Percentiles rank a stretch among this genome's conserved stretches.
phyloP scores from a whole-genome alignment of 1,140 invertebrate species.

The Drosophila asahinai region DNA sequence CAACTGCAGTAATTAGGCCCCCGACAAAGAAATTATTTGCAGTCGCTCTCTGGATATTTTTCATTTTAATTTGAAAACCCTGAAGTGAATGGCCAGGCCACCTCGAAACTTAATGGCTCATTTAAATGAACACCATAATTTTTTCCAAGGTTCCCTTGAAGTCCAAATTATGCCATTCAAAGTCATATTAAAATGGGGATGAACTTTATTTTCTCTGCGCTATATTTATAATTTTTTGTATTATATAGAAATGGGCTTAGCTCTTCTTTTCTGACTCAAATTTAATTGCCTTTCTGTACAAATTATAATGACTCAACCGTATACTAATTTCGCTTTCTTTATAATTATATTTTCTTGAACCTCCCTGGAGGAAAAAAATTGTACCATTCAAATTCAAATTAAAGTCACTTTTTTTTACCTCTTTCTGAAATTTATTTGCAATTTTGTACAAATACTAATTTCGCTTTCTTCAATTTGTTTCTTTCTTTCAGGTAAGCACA shows the following conservation, averaged over 20 bases:
- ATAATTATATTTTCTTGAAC: constrained; percentile 6
- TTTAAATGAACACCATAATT: constrained; percentile 53
- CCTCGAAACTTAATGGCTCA: constrained; percentile 61
- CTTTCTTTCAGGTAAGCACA: constrained; percentile 63
- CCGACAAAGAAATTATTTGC: constrained; percentile 45
- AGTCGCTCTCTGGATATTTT: constrained; percentile 28
- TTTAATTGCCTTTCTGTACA: constrained; percentile 7
- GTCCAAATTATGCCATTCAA: constrained; percentile 27
- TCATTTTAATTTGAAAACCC: constrained; percentile 33
- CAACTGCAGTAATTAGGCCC: constrained; percentile 72
- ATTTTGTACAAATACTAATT: constrained; percentile 63
- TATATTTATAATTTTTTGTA: background rate
- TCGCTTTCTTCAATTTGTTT: constrained; percentile 68
- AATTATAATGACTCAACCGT: background rate
- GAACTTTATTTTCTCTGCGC: background rate
- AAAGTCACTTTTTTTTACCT: constrained; percentile 16
- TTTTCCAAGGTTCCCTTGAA: background rate
- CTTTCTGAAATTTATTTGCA: constrained; percentile 28
- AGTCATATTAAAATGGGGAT: constrained; percentile 20
- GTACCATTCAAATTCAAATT: constrained; percentile 49
- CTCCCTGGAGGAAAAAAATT: background rate
- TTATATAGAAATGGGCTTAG: background rate
- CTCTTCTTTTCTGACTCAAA: background rate
- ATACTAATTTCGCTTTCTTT: constrained; percentile 16
- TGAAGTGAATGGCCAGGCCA: background rate